Base-by-base conservation (phyloP, 2,888 invertebrate genomes). In the Artemia sinica region DNA sequence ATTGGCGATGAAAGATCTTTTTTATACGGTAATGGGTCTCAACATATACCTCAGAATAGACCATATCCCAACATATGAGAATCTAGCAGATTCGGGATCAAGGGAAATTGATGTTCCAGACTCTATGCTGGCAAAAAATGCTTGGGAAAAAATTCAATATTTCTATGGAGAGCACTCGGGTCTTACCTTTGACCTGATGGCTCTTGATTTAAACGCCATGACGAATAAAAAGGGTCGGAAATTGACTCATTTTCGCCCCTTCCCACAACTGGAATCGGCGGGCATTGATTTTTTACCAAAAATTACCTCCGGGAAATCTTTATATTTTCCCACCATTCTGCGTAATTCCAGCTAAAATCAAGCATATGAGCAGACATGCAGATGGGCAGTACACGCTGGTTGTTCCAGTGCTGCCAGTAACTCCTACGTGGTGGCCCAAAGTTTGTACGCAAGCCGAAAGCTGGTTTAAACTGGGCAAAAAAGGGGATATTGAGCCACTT, bases 181-280 rank as follows among this genome's bases (percentile, higher is more conserved):
- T 58, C 58, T 7, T 58, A 58, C 58, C 8, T 8, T 7, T 13
- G n/a, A 58, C 14, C 58, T 58, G n/a, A 58, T 58, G 58, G 58
- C 58, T 14, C 58, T 58, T n/a, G 58, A 58, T 58, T 58, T 8
- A n/a, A 58, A 58, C 14, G 58, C 58, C 13, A 58, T 58, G 58
- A 58, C n/a, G 58, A 8, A 58, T 58, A 58, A 58, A 58, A 58
- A 13, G 58, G 58, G 58, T 7, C 58, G 7, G n/a, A 7, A 13
- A n/a, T 14, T 8, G n/a, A 5, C 58, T 13, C 58, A 58, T 14
- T 58, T 8, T 14, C 5, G 7, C 8, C 58, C 58, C 14, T 58
- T 58, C 14, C 58, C 58, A n/a, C 14, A n/a, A 14, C 58, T 8
- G 8, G n/a, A 58, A 58, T 58, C 58, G 58, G 13, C 58, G 7